Evolutionary conservation across 2,113 vertebrate genomes (phyloP), one percentile per base, ranked within the genome.

Genomic region (Corydoras maculifer): DNA sequence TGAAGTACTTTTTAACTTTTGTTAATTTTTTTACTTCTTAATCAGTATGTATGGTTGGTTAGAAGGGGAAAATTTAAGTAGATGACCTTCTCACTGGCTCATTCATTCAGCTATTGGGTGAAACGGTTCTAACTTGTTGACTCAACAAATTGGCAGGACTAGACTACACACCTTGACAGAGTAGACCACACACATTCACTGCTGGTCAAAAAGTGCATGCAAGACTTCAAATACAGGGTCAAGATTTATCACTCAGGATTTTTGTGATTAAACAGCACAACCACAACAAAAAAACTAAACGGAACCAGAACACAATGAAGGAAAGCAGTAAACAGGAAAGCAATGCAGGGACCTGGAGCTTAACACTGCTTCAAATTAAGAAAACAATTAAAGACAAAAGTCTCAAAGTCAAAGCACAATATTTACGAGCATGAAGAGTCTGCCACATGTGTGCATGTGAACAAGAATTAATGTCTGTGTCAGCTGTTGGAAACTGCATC

Each of bases 391-490:
- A 31, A 58, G 11, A 49, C 11, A 31, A 30, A 53, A 50, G 59
- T 32, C 54, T 15, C 18, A n/a, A 11, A 66, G 67, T 57, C 29
- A 35, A 8, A 55, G 18, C 15, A 30, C 49, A 62, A 31, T n/a
- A 68, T 55, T 51, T 61, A 69, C 49, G 32, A 69, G 62, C 31
- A 31, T 60, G 32, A 29, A 53, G 32, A 13, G 14, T 13, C n/a
- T 58, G 59, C 51, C 72, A 74, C 50, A 62, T 71, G 69, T 74
- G 59, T 54, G 35, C 32, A 29, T 67, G 31, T 51, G 8, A 3
- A 25, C 10, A 60, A 4, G 9, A 25, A 30, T 53, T 15, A 62
- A 67, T 77, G 10, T 65, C 59, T 67, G 59, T 62, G 62, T 65
- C 43, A 63, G 8, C 12, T 10, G 4, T 51, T 58, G 60, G 43